Evolutionary conservation across 2,113 vertebrate genomes (phyloP).

Genomic region (Geothlypis trichas): DNA sequence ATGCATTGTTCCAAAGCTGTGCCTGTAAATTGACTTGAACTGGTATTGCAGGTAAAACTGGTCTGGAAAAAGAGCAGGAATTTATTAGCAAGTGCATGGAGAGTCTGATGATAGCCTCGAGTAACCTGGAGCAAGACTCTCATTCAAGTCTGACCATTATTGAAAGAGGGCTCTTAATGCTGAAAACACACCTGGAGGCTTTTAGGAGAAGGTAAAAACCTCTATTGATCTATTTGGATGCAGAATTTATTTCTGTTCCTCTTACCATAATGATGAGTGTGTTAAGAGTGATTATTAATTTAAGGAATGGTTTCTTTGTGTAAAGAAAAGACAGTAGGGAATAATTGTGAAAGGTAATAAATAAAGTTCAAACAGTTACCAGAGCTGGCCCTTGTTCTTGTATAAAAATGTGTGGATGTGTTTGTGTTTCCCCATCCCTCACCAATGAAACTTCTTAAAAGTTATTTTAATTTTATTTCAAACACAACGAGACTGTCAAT

Average conservation of each 20-base stretch:
- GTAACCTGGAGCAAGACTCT: constrained; percentile 92
- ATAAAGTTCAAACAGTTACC: background rate
- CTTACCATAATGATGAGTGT: background rate
- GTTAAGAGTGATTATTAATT: background rate
- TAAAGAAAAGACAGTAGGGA: background rate
- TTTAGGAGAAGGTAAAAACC: constrained; percentile 90
- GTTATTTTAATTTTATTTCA: background rate
- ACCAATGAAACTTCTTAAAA: background rate
- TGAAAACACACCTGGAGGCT: constrained; percentile 98
- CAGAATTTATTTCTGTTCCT: background rate
- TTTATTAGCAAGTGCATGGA: constrained; percentile 99
- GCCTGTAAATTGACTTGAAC: background rate
- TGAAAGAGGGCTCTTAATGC: constrained; percentile 96
- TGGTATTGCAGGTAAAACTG: constrained; percentile 87
- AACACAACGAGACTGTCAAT: background rate
- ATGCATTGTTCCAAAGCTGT: background rate
- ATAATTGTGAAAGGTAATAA: background rate
- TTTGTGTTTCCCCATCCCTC: background rate
- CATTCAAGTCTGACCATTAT: constrained; percentile 95
- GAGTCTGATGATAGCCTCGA: constrained; percentile 95
- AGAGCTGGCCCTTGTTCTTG: background rate
- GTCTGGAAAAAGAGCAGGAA: constrained; percentile 97
- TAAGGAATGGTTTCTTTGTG: background rate
- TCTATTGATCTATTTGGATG: background rate
- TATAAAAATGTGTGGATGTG: background rate